phyloP scores from a whole-genome alignment of 1,140 invertebrate genomes.

The Lasaia peninsularis region DNA sequence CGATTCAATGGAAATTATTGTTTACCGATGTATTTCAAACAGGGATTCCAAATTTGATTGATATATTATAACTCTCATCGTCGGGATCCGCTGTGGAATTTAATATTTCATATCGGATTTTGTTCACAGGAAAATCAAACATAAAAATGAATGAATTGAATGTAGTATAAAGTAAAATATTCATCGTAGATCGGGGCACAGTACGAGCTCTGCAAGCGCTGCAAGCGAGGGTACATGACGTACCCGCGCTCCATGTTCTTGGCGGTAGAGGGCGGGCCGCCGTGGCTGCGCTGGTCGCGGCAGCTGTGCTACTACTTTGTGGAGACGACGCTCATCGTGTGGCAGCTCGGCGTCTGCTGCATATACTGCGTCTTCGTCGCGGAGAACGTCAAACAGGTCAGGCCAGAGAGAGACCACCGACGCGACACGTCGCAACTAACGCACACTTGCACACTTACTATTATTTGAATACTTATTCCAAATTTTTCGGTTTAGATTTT shows the following conservation, averaged over 20 bases:
- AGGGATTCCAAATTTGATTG: no score
- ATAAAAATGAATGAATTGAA: not conserved
- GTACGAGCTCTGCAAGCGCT: conserved; percentile 83
- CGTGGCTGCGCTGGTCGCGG: conserved; percentile 62
- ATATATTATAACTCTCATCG: no score
- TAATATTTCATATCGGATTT: no score
- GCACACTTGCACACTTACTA: no score
- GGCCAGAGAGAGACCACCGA: not conserved
- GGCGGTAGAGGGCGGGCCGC: conserved; percentile 80
- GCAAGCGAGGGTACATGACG: conserved; percentile 79
- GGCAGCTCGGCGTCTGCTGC: conserved; percentile 92
- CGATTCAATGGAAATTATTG: no score
- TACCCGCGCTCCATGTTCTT: conserved; percentile 80
- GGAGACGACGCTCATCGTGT: conserved; percentile 84
- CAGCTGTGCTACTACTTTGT: conserved; percentile 73
- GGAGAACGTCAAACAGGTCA: conserved; percentile 83
- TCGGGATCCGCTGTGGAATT: no score
- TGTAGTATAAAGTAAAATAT: not conserved
- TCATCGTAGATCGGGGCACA: conserved; percentile 78
- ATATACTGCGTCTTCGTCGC: conserved; percentile 92
- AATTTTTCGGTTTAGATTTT: no score
- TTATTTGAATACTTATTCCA: no score
- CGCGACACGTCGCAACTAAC: no score
- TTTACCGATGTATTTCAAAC: no score
- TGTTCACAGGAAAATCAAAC: no score